These are phyloP conservation scores for Zapus hudsonius DNA, from an alignment of 2,113 vertebrate genomes.

Conservation along the genomic window DNA sequence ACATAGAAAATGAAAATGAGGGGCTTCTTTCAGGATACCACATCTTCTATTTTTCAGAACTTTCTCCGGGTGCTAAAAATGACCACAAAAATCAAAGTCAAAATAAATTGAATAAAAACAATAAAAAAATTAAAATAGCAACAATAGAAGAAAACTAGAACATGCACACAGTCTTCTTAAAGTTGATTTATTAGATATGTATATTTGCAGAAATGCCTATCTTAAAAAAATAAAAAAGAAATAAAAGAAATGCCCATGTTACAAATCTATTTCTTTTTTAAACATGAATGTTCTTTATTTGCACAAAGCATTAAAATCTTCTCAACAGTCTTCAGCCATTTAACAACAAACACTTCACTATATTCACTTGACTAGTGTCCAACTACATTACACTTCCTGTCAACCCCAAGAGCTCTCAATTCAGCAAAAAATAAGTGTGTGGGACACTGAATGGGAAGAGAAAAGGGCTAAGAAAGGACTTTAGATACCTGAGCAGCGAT, in stretches of 20 bases:
- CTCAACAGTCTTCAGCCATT: slow-evolving; percentile 64
- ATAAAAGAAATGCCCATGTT: too few relatives aligned
- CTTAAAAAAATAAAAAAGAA: too few relatives aligned
- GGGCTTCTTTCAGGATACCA: background rate
- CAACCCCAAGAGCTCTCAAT: slow-evolving; percentile 36
- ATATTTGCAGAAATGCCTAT: background rate
- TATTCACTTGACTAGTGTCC: slow-evolving; percentile 49
- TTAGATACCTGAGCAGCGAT: slow-evolving; percentile 23
- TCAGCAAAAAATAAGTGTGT: slow-evolving; percentile 47
- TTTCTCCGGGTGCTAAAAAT: slow-evolving; percentile 9
- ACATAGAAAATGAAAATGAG: background rate
- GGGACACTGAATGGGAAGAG: slow-evolving; percentile 41
- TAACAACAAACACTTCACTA: slow-evolving; percentile 57
- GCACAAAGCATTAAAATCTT: slow-evolving; percentile 67
- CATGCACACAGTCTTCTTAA: background rate
- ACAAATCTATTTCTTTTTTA: slow-evolving; percentile 43
- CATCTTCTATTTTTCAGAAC: background rate
- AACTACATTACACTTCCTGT: slow-evolving; percentile 55
- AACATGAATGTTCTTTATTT: slow-evolving; percentile 77
- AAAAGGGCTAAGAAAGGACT: background rate
- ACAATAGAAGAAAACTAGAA: background rate
- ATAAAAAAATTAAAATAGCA: background rate
- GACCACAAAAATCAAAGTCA: background rate
- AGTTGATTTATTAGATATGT: background rate
- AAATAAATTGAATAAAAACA: background rate